These are phyloP conservation scores for Grapholita molesta DNA, from an alignment of 1,140 invertebrate species.

Conservation along the genomic window DNA sequence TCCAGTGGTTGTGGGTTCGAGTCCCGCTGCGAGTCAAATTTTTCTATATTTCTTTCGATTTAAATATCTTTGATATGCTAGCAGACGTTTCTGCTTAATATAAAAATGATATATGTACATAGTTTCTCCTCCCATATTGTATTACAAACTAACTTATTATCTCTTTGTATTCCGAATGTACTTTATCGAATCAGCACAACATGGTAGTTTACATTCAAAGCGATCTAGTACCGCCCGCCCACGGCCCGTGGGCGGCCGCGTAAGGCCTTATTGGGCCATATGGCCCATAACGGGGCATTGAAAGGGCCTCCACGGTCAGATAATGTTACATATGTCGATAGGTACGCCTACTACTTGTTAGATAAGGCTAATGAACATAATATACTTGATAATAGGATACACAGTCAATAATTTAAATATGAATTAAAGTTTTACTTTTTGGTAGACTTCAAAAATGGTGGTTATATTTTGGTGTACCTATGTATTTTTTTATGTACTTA, in stretches of 20 bases:
- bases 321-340: slow-evolving; percentile 2
- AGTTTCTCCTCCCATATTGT: neutral
- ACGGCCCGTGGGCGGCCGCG: neutral
- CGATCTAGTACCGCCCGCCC: neutral
- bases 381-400: neutral
- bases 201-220: neutral
- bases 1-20: no score
- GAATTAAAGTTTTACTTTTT: neutral
- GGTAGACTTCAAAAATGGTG: no score
- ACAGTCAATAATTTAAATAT: no score
- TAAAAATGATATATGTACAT: no score
- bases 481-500: no score
- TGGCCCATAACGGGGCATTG: neutral
- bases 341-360: neutral
- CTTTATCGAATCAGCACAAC: neutral
- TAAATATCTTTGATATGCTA: no score
- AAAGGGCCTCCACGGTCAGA: neutral
- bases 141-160: neutral
- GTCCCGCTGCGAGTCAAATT: no score
- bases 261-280: slow-evolving; percentile 9
- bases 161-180: neutral
- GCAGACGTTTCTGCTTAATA: no score
- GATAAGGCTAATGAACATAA: neutral
- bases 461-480: no score
- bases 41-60: no score